Conservation (phyloP, 2,888 invertebrate species). For the Apomyelois bistriatella region DNA sequence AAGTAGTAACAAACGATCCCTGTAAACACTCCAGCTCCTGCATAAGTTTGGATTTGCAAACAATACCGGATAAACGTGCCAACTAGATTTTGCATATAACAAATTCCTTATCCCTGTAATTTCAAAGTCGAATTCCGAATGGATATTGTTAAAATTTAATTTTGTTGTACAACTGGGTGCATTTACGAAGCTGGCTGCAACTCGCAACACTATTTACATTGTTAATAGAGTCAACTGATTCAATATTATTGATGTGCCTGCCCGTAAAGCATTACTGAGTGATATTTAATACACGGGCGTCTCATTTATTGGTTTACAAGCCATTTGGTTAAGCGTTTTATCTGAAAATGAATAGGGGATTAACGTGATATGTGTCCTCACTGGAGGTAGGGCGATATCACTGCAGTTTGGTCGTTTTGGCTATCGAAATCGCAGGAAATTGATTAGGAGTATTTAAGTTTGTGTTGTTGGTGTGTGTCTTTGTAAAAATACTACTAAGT, state of each 20-base stretch:
- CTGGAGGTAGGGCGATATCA: background rate
- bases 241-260: constrained; percentile 58
- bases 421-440: background rate
- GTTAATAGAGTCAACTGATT: constrained; percentile 69
- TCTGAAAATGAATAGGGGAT: constrained; percentile 6
- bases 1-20: constrained; percentile 63
- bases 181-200: constrained; percentile 58
- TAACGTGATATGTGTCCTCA: background rate
- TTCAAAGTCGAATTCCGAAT: constrained; percentile 24
- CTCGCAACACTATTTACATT: constrained; percentile 63
- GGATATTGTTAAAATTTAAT: constrained; percentile 1
- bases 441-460: no score
- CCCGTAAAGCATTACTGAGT: constrained; percentile 34
- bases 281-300: constrained; percentile 29
- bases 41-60: constrained; percentile 69
- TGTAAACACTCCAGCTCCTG: constrained; percentile 62
- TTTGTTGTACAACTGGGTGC: constrained; percentile 44
- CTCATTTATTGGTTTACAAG: constrained; percentile 11
- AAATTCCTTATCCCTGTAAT: background rate
- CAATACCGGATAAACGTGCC: constrained; percentile 53
- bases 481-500: no score
- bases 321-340: constrained; percentile 1
- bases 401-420: background rate
- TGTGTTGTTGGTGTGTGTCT: no score
- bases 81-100: constrained; percentile 23